Evolutionary conservation across 2,797 vertebrate species (phyloP).

Genomic region (Sebastes vulpes): DNA sequence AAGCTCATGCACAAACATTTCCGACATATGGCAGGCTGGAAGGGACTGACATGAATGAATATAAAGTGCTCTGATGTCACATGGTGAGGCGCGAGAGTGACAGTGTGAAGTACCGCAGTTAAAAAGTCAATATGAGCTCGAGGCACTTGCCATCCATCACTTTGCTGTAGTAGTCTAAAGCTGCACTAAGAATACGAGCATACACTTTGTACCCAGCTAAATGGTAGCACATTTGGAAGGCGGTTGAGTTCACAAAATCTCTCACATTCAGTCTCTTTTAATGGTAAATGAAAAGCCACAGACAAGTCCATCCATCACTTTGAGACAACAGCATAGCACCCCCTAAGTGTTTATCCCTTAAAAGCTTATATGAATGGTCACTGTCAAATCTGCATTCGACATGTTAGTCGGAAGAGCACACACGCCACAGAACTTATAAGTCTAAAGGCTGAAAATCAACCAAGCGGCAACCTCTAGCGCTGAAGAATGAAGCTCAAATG

Average conservation of each 20-base stretch:
- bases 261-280: not conserved
- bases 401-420: too few relatives aligned
- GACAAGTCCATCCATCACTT: not conserved
- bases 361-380: too few relatives aligned
- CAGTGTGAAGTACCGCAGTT: constrained; percentile 47
- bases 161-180: not conserved
- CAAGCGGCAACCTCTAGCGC: too few relatives aligned
- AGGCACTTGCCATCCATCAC: constrained; percentile 52
- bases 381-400: too few relatives aligned
- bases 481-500: too few relatives aligned
- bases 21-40: not conserved
- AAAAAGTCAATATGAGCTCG: constrained; percentile 55
- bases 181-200: too few relatives aligned
- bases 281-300: not conserved
- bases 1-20: not conserved
- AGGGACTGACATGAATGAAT: constrained; percentile 28
- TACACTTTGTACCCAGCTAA: not conserved
- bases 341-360: not conserved
- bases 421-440: too few relatives aligned
- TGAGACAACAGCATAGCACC: not conserved
- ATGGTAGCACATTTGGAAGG: not conserved
- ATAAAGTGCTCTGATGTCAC: constrained; percentile 45
- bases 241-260: not conserved
- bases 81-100: constrained; percentile 27
- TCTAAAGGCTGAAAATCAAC: too few relatives aligned